Evolutionary conservation across 2,113 vertebrate genomes (phyloP).

Genomic region (Propithecus coquereli): DNA sequence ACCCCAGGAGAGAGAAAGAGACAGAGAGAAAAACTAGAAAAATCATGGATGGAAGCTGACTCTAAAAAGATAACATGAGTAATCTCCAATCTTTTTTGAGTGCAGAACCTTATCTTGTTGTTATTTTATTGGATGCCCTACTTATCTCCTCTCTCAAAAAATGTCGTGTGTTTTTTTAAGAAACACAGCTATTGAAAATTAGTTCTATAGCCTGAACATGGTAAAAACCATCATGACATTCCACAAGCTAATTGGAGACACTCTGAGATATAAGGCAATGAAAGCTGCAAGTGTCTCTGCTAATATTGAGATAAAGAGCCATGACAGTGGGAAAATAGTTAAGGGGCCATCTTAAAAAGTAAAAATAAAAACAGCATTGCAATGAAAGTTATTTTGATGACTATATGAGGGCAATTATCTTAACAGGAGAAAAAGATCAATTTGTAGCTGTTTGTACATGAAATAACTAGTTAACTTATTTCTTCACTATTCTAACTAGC

Average conservation of each 20-base stretch:
- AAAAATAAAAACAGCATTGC: neutral
- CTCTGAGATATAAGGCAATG: slow-evolving; percentile 6
- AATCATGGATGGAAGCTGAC: slow-evolving; percentile 6
- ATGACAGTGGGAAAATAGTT: neutral
- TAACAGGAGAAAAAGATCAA: neutral
- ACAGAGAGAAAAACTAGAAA: neutral
- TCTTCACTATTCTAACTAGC: neutral
- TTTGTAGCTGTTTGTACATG: neutral
- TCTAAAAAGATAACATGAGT: slow-evolving; percentile 44
- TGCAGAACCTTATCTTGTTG: slow-evolving; percentile 40
- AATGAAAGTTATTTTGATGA: slow-evolving; percentile 24
- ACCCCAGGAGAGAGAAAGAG: slow-evolving; percentile 56
- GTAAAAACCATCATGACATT: neutral
- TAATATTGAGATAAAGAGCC: slow-evolving; percentile 45
- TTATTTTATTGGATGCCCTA: slow-evolving; percentile 52
- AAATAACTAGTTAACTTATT: neutral
- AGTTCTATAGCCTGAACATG: neutral
- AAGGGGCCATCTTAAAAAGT: neutral
- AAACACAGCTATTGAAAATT: slow-evolving; percentile 30
- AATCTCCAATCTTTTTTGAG: slow-evolving; percentile 49
- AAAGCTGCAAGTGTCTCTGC: neutral
- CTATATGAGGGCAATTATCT: neutral
- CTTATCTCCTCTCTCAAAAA: slow-evolving; percentile 32
- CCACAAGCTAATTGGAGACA: slow-evolving; percentile 13
- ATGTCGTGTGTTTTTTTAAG: neutral